Conservation (phyloP, 2,797 vertebrate genomes). For the Yasuhikotakia modesta region DNA sequence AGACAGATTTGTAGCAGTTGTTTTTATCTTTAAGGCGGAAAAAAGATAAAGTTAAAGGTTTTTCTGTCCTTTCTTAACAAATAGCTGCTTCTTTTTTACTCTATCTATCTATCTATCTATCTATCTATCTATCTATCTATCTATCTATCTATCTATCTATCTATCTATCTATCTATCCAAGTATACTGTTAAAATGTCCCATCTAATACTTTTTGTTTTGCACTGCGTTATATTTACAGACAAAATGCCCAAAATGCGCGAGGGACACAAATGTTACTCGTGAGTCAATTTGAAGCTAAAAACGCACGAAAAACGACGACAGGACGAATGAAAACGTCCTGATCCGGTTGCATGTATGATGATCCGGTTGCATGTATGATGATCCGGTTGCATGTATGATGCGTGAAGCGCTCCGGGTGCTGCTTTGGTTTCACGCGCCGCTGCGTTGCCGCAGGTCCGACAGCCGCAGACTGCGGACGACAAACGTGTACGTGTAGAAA, state of each 20-base stretch:
- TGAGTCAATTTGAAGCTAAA: neutral
- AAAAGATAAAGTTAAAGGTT: neutral
- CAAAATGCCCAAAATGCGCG: neutral
- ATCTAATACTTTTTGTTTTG: no score
- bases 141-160: no score
- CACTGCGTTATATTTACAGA: neutral
- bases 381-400: neutral
- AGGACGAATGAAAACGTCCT: neutral
- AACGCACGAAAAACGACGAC: neutral
- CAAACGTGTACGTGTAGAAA: neutral
- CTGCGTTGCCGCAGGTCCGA: conserved; percentile 8
- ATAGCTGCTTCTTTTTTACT: no score
- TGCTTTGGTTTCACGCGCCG: neutral
- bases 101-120: no score
- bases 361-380: neutral
- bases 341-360: neutral
- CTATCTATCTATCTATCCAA: no score
- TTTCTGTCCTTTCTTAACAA: neutral
- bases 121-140: no score
- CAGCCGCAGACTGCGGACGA: neutral
- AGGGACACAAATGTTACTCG: neutral
- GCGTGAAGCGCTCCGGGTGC: neutral
- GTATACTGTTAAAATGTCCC: no score
- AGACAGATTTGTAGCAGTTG: no score
- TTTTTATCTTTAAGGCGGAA: neutral